Base-by-base conservation (phyloP, 64 coral and sea anemone genomes). In the Cladopsammia gracilis region DNA sequence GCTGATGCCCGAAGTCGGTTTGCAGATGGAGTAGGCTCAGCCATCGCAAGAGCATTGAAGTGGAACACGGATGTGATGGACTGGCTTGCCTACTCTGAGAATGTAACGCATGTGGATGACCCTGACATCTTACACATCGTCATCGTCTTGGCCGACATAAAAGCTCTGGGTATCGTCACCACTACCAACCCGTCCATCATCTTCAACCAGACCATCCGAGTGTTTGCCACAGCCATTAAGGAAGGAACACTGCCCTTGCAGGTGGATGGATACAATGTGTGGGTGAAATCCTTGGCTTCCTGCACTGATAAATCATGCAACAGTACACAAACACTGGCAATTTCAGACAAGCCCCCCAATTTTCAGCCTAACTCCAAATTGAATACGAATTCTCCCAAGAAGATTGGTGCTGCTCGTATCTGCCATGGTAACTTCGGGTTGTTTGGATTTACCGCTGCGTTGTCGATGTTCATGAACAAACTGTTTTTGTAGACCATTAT, bases 101-200 rank as follows among this genome's bases (percentile, higher is more conserved):
- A 85, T 10, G 72, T 26, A 10, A 62, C 45, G 7, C 86, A 58
- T 34, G 62, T 23, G 15, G 64, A 71, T 50, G 58, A 77, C 43
- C 47, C 71, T 10, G 58, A 14, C 20, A 83, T 12, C 10, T 79
- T 72, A 10, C 65, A 64, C 52, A 82, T 98, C 6, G 66, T 71
- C 44, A 65, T 94, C 16, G 86, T 91, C 49, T 75, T 98, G 25
- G 92, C 83, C 8, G 92, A 98, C 19, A 85, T 81, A 58, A 87
- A 91, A 25, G 89, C 75, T 0, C 62, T 94, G 20, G 77, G 76
- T 34, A 65, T 92, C 16, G 19, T 42, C 1, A 88, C 64, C 46
- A 66, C 23, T 8, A 26, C 50, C 3, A 42, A 69, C 10, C 12
- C 24, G 1, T 44, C 51, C 42, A 60, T 76, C 5, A 71, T 92